Evolutionary conservation across 2,888 invertebrate genomes (phyloP).

Genomic region (Synergus itoensis): DNA sequence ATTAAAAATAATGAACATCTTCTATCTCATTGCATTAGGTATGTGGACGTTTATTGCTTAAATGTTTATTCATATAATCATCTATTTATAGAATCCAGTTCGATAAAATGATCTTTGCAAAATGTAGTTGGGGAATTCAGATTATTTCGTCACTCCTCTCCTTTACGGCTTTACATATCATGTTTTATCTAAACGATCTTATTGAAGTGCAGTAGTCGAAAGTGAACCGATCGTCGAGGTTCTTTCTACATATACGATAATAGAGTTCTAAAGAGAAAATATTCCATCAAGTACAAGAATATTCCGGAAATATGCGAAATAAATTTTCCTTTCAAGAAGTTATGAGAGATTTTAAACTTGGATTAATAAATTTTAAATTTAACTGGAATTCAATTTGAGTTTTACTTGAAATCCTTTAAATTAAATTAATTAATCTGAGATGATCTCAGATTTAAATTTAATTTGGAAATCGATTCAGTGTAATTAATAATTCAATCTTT

Average conservation of each 20-base stretch:
- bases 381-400: too few relatives aligned
- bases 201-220: constrained; percentile 35
- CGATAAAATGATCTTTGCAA: neutral
- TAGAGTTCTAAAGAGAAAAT: neutral
- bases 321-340: neutral
- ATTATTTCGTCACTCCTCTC: constrained; percentile 33
- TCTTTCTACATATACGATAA: constrained; percentile 8
- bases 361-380: too few relatives aligned
- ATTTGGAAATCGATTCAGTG: too few relatives aligned
- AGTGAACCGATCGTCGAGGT: constrained; percentile 33
- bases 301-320: neutral
- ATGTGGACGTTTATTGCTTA: neutral
- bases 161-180: constrained; percentile 11
- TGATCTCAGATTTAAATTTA: too few relatives aligned
- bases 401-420: too few relatives aligned
- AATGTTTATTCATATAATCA: neutral
- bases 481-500: too few relatives aligned
- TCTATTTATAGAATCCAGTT: neutral
- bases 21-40: neutral
- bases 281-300: neutral
- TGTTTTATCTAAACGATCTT: constrained; percentile 19
- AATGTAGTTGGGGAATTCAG: constrained; percentile 11
- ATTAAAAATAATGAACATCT: neutral
- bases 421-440: too few relatives aligned
- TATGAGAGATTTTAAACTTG: neutral